A percentile compares a stretch with the other conserved stretches of the same genome.
phyloP scores from a whole-genome alignment of 1,140 invertebrate species.

The Drosophila yakuba region DNA sequence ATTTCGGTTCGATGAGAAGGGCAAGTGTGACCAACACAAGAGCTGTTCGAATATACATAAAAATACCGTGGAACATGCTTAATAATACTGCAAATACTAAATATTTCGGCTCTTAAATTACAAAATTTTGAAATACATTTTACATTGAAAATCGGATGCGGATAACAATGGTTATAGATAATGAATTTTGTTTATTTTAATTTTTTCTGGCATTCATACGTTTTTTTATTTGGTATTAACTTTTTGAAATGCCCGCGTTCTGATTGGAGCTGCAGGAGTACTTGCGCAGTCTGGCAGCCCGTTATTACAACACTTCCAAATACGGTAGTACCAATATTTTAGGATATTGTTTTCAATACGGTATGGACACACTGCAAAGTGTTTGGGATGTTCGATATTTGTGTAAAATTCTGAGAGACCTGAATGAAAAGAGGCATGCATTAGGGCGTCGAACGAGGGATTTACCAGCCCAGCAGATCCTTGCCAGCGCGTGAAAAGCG shows the following conservation, averaged over 20 bases:
- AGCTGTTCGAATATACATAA: background rate
- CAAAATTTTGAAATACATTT: too few species aligned
- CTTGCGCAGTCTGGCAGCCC: too few species aligned
- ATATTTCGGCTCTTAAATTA: too few species aligned
- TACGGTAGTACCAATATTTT: background rate
- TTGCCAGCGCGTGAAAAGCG: conserved; percentile 44
- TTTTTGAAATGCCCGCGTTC: conserved; percentile 1
- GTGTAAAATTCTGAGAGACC: conserved; percentile 43
- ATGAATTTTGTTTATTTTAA: too few species aligned
- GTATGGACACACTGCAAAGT: conserved; percentile 28
- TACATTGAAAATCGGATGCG: too few species aligned
- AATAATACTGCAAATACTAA: background rate
- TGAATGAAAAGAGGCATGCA: conserved; percentile 46
- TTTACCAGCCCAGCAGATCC: conserved; percentile 18
- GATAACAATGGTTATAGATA: too few species aligned
- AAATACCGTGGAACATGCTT: background rate
- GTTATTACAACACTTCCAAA: background rate
- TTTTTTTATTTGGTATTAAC: too few species aligned
- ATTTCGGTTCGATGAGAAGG: conserved; percentile 11
- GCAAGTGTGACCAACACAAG: background rate
- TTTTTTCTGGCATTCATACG: too few species aligned
- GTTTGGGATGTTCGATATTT: conserved; percentile 79
- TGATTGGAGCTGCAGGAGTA: background rate
- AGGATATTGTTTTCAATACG: background rate
- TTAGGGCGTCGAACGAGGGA: conserved; percentile 7